phyloP scores from a whole-genome alignment of 1,140 invertebrate species.

The Probaryconus sp. region DNA sequence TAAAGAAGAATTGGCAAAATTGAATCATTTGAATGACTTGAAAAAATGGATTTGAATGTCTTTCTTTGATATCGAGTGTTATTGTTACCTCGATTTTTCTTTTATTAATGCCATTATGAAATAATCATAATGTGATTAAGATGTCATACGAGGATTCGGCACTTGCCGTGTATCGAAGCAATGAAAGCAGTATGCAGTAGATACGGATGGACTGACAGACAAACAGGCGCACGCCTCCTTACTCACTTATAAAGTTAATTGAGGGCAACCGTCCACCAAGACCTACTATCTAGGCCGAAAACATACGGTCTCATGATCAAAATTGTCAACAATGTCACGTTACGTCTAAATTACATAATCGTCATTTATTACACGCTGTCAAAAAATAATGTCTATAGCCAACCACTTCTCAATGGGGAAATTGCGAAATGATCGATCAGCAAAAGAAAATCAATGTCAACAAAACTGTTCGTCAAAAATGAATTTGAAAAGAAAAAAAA shows the following conservation, averaged over 20 bases:
- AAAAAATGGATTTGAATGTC: too few relatives aligned
- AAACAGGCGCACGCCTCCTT: conserved; percentile 76
- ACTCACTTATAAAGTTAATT: conserved; percentile 79
- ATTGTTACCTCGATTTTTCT: too few relatives aligned
- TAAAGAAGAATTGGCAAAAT: too few relatives aligned
- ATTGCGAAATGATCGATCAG: too few relatives aligned
- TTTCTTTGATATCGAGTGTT: too few relatives aligned
- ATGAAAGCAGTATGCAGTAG: conserved; percentile 59
- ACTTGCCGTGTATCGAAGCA: conserved; percentile 59
- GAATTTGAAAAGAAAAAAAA: too few relatives aligned
- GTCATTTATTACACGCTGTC: too few relatives aligned
- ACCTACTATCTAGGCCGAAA: conserved; percentile 75
- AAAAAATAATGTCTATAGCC: too few relatives aligned
- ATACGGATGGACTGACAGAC: conserved; percentile 68
- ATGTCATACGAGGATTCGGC: conserved; percentile 49
- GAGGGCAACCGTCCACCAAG: conserved; percentile 77
- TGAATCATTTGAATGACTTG: too few relatives aligned
- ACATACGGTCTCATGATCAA: conserved; percentile 64
- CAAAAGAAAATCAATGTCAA: too few relatives aligned
- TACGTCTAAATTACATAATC: conserved; percentile 18
- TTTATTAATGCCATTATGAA: conserved; percentile 37
- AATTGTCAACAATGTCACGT: conserved; percentile 49
- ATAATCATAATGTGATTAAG: conserved; percentile 55
- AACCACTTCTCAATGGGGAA: too few relatives aligned
- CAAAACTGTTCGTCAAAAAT: too few relatives aligned